Percentiles rank a stretch among this genome's conserved stretches.
Evolutionary conservation across 1,140 invertebrate genomes (phyloP).

Genomic region (Lordiphosa mommai): DNA sequence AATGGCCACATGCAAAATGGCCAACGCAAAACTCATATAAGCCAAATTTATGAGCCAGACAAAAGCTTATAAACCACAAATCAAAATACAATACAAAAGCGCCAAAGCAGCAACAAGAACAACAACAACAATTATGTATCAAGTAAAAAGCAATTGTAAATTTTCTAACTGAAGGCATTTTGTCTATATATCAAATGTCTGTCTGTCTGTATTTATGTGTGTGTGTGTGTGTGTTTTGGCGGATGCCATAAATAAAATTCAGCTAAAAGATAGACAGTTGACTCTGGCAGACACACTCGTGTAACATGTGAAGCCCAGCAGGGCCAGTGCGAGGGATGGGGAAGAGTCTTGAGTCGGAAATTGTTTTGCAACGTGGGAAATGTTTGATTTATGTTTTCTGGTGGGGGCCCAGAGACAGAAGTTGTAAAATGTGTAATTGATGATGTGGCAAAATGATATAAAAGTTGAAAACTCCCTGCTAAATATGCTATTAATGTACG

Average conservation of each 20-base stretch:
- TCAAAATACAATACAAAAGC: constrained; percentile 72
- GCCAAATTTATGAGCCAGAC: constrained; percentile 65
- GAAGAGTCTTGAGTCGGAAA: constrained; percentile 65
- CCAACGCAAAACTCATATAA: constrained; percentile 27
- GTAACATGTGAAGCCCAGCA: neutral
- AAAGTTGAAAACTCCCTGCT: constrained; percentile 28
- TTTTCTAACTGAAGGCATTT: constrained; percentile 74
- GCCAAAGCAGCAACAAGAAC: constrained; percentile 24
- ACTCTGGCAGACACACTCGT: constrained; percentile 7
- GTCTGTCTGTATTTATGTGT: constrained; percentile 1
- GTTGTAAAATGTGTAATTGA: constrained; percentile 77
- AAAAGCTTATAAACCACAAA: constrained; percentile 72
- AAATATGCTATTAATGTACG: constrained; percentile 43
- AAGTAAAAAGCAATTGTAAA: constrained; percentile 74
- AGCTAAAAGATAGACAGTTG: constrained; percentile 63
- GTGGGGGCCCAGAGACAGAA: constrained; percentile 36
- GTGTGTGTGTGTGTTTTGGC: constrained; percentile 50
- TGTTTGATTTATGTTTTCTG: constrained; percentile 76
- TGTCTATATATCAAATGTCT: constrained; percentile 72
- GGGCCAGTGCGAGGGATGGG: neutral
- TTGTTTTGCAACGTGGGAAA: constrained; percentile 76
- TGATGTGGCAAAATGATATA: constrained; percentile 71
- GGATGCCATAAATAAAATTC: constrained; percentile 75
- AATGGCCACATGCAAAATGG: constrained; percentile 15
- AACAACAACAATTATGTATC: constrained; percentile 62